These are phyloP conservation scores for Lasius fuliginosus DNA, from an alignment of 2,888 invertebrate genomes.

Conservation along the genomic window DNA sequence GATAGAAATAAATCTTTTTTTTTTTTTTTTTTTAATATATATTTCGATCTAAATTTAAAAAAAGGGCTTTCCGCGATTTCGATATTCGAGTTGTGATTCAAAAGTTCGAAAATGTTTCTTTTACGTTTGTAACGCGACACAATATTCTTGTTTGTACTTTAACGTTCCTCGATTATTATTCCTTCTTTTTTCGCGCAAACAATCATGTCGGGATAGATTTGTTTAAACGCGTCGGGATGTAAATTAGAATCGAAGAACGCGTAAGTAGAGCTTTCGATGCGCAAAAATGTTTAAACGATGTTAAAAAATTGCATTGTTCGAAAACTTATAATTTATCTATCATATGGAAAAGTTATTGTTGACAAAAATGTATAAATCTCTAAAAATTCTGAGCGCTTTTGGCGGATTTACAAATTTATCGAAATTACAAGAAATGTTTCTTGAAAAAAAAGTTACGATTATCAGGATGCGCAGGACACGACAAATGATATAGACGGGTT, in stretches of 20 bases:
- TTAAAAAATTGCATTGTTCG: conserved; percentile 2
- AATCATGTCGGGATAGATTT: background rate
- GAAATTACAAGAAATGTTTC: background rate
- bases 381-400: background rate
- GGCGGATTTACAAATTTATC: conserved; percentile 1
- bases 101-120: background rate
- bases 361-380: background rate
- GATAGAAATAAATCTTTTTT: background rate
- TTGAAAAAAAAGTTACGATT: background rate
- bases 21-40: background rate
- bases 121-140: background rate
- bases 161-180: background rate
- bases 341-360: background rate
- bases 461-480: conserved; percentile 6
- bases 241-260: background rate
- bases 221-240: background rate
- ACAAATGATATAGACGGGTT: conserved; percentile 7
- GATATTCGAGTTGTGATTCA: background rate
- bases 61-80: background rate
- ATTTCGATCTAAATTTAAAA: background rate
- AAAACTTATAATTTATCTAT: background rate
- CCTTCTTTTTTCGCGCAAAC: background rate
- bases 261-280: background rate
- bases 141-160: background rate
- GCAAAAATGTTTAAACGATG: background rate